These are phyloP conservation scores for Platycheirus albimanus DNA, from an alignment of 2,888 invertebrate genomes.

Conservation along the genomic window DNA sequence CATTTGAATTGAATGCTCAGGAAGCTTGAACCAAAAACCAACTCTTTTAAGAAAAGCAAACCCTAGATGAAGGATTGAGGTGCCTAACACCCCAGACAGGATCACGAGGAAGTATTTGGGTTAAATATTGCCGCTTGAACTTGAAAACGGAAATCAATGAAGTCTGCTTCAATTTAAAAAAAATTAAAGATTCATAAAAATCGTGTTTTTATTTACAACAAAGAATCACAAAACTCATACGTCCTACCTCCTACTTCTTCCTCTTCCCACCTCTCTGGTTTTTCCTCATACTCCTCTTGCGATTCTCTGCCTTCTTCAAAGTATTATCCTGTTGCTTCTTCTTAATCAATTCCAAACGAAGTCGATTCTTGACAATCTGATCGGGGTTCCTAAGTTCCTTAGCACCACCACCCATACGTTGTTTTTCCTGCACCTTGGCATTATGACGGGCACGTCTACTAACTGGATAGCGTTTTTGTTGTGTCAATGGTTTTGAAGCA, in stretches of 20 bases:
- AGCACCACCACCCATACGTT: constrained; percentile 82
- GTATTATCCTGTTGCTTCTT: constrained; percentile 85
- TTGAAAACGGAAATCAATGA: too few relatives aligned
- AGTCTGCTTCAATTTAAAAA: too few relatives aligned
- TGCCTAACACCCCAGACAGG: too few relatives aligned
- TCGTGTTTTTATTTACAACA: constrained; percentile 27
- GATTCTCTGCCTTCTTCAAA: constrained; percentile 82
- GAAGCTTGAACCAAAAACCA: too few relatives aligned
- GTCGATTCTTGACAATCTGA: constrained; percentile 90
- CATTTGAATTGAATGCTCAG: too few relatives aligned
- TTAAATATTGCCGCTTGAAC: too few relatives aligned
- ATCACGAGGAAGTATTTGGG: too few relatives aligned
- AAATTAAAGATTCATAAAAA: not conserved
- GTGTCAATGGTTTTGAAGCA: constrained; percentile 77
- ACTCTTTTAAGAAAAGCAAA: too few relatives aligned
- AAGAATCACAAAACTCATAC: not conserved
- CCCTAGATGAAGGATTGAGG: too few relatives aligned
- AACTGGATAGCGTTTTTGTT: constrained; percentile 82
- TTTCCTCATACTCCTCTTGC: constrained; percentile 81
- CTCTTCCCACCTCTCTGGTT: constrained; percentile 75
- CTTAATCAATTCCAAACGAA: constrained; percentile 84
- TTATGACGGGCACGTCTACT: constrained; percentile 92
- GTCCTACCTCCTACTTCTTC: constrained; percentile 34
- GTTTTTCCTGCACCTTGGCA: constrained; percentile 87
- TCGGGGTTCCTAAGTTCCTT: constrained; percentile 89